A percentile compares a stretch with the other conserved stretches of the same genome.
Conservation (phyloP, 2,888 invertebrate species). For the Selenia dentaria region DNA sequence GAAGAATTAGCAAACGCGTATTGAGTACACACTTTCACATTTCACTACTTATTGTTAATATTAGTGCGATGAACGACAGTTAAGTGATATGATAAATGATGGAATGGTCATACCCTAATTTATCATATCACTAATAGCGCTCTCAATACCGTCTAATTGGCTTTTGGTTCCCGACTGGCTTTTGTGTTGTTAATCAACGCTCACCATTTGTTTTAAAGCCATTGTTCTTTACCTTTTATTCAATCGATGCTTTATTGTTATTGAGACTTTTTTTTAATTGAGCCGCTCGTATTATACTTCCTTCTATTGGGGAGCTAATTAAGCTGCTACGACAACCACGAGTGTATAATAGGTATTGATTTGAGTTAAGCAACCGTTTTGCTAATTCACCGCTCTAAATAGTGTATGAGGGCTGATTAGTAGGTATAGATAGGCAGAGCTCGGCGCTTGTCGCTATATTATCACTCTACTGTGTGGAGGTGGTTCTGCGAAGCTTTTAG, state of each 20-base stretch:
- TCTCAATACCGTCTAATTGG: conserved; percentile 46
- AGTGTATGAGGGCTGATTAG: conserved; percentile 21
- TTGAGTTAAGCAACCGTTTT: conserved; percentile 10
- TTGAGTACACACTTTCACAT: no score
- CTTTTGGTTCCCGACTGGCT: conserved; percentile 44
- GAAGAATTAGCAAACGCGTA: no score
- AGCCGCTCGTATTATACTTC: conserved; percentile 6
- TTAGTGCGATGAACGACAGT: no score
- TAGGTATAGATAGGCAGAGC: conserved; percentile 19
- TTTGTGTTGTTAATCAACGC: conserved; percentile 60
- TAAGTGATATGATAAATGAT: no score
- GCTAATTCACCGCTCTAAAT: conserved; percentile 23
- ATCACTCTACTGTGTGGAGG: background rate
- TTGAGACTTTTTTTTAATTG: conserved; percentile 31
- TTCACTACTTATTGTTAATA: no score
- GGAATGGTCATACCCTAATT: no score
- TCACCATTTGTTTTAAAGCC: conserved; percentile 40
- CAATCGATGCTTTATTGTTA: conserved; percentile 36
- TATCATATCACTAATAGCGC: background rate
- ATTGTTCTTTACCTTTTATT: conserved; percentile 39
- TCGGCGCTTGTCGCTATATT: no score
- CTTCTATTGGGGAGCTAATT: conserved; percentile 7
- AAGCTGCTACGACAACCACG: background rate
- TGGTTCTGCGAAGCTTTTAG: conserved; percentile 19
- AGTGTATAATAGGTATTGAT: conserved; percentile 9